These are phyloP conservation scores for Pelochelys cantorii DNA, from an alignment of 2,797 vertebrate genomes.

Conservation along the genomic window DNA sequence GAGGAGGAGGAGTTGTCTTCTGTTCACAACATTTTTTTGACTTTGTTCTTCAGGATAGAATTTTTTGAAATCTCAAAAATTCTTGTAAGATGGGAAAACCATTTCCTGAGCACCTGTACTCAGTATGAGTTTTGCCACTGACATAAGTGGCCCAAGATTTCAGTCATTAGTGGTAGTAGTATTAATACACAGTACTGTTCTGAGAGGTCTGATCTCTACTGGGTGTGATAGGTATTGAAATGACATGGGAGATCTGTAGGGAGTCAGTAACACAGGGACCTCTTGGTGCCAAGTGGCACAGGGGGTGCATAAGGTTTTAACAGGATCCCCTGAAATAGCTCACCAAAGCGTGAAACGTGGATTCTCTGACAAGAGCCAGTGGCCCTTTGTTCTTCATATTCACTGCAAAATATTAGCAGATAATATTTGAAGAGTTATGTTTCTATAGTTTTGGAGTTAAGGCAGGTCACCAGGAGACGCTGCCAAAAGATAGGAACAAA, in stretches of 20 bases:
- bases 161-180: not conserved
- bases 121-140: not conserved
- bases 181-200: fast-evolving
- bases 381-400: not conserved
- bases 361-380: not conserved
- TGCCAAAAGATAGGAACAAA: too few species aligned
- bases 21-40: too few species aligned
- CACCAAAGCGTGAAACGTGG: not conserved
- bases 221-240: not conserved
- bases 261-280: too few species aligned
- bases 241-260: not conserved
- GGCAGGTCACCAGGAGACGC: too few species aligned
- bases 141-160: not conserved
- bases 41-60: too few species aligned
- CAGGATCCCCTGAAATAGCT: not conserved
- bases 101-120: not conserved
- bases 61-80: not conserved
- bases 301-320: not conserved
- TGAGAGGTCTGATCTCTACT: not conserved
- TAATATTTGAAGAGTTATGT: not conserved
- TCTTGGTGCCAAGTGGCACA: not conserved
- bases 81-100: not conserved
- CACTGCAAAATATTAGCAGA: not conserved
- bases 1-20: too few species aligned
- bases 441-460: not conserved